Evolutionary conservation across 1,140 invertebrate species (phyloP).

Genomic region (Ceratina calcarata): DNA sequence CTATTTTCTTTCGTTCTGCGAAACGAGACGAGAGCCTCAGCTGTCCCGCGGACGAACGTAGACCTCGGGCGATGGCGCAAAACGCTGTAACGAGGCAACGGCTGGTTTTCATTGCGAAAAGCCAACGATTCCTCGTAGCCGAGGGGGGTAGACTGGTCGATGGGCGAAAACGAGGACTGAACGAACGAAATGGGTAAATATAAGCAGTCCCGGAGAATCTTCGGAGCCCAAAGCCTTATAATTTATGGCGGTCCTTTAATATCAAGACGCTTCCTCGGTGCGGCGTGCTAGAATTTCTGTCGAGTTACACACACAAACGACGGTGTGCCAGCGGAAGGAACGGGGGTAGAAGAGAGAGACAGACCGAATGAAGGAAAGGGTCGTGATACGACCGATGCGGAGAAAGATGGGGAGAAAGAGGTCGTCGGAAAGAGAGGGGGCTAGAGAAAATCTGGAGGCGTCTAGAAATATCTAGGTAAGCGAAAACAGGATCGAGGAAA

Average conservation of each 20-base stretch:
- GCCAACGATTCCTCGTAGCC: not conserved
- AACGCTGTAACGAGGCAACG: not conserved
- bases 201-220: constrained; percentile 39
- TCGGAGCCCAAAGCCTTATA: constrained; percentile 52
- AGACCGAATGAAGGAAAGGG: not conserved
- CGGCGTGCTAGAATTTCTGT: constrained; percentile 40
- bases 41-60: not conserved
- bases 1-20: not conserved
- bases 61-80: not conserved
- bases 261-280: constrained; percentile 35
- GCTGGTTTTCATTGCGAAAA: too few relatives aligned
- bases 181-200: constrained; percentile 50
- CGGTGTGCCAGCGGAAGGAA: too few relatives aligned
- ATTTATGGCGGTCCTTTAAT: constrained; percentile 58
- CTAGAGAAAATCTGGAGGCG: constrained; percentile 34
- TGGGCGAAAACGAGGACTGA: constrained; percentile 3
- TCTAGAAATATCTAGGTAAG: constrained; percentile 30
- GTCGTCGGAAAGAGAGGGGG: not conserved
- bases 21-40: not conserved
- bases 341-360: not conserved
- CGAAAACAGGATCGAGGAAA: not conserved
- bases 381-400: constrained; percentile 31
- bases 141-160: not conserved
- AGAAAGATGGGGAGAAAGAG: constrained; percentile 13
- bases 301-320: not conserved